Conservation (phyloP, 2,888 invertebrate species). For the Tortrix viridana region DNA sequence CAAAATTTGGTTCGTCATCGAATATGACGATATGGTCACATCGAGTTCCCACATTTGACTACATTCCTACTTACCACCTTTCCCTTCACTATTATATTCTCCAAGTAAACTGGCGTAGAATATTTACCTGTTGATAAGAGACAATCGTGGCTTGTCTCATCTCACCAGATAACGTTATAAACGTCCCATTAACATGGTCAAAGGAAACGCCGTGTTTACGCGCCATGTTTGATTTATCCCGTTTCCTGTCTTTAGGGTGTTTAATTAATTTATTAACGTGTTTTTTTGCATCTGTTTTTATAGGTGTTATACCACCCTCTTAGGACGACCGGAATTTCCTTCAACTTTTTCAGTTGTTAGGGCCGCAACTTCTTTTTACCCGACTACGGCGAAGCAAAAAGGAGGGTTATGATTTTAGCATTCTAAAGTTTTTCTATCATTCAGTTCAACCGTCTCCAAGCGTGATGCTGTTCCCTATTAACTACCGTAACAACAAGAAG, state of each 20-base stretch:
- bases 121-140: constrained; percentile 60
- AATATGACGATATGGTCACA: too few relatives aligned
- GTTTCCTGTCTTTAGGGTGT: constrained; percentile 61
- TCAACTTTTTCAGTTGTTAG: too few relatives aligned
- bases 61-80: constrained; percentile 26
- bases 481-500: constrained; percentile 39
- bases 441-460: not conserved
- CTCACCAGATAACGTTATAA: constrained; percentile 62
- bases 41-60: not conserved
- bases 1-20: too few relatives aligned
- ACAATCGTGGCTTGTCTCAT: constrained; percentile 66
- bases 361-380: too few relatives aligned
- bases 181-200: constrained; percentile 68
- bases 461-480: constrained; percentile 23
- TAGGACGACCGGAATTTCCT: not conserved
- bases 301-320: too few relatives aligned
- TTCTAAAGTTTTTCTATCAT: too few relatives aligned
- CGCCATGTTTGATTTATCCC: constrained; percentile 60
- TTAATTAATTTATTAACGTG: constrained; percentile 44
- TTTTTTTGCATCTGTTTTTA: constrained; percentile 21
- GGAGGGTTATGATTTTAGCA: too few relatives aligned
- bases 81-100: constrained; percentile 62
- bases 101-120: constrained; percentile 56
- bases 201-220: constrained; percentile 70
- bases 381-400: too few relatives aligned